Evolutionary conservation across 37 sponge, comb jelly and placozoan species (phyloP).

Genomic region (Ephydatia muelleri): DNA sequence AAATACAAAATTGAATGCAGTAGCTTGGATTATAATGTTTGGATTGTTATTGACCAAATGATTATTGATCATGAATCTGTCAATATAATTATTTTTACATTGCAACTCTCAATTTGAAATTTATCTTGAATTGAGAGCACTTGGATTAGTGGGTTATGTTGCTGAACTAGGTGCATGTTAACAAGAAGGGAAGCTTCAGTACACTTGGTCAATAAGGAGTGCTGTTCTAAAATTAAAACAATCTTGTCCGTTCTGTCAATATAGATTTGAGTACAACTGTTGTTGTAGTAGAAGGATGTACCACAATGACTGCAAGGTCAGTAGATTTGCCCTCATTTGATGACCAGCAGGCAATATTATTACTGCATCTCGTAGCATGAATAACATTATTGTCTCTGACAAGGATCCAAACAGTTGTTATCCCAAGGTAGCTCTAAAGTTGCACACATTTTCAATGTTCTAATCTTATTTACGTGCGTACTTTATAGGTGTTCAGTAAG

Average conservation of each 20-base stretch:
- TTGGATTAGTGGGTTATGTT: too few relatives aligned
- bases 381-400: constrained; percentile 7
- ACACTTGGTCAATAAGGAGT: too few relatives aligned
- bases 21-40: too few relatives aligned
- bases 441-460: constrained; percentile 1
- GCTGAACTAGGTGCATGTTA: too few relatives aligned
- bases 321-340: not conserved
- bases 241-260: not conserved
- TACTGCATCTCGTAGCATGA: constrained; percentile 9
- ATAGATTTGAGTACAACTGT: not conserved
- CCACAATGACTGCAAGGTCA: not conserved
- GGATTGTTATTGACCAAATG: too few relatives aligned
- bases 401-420: constrained; percentile 16
- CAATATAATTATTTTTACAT: too few relatives aligned
- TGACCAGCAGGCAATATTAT: not conserved
- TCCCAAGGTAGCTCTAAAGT: constrained; percentile 8
- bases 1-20: too few relatives aligned
- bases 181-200: too few relatives aligned
- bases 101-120: too few relatives aligned
- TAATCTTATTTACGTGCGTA: not conserved
- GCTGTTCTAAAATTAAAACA: too few relatives aligned
- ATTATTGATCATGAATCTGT: too few relatives aligned
- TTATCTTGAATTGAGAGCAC: too few relatives aligned
- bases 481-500: not conserved
- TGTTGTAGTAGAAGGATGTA: not conserved